Percentiles rank a stretch among this genome's conserved stretches.
Evolutionary conservation across 2,113 vertebrate species (phyloP).

Genomic region (Manacus vitellinus): DNA sequence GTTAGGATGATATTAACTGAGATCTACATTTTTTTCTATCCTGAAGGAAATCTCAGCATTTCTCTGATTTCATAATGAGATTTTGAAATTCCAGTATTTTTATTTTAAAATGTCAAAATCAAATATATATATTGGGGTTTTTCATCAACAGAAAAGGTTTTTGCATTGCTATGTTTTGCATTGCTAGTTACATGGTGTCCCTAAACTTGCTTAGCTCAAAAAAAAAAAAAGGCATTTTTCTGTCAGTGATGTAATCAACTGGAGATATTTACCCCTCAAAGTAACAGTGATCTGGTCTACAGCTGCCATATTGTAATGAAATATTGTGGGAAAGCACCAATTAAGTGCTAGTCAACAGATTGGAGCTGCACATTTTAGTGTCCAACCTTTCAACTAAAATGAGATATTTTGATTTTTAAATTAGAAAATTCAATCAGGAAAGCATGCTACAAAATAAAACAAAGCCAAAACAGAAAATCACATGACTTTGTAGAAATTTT

Average conservation of each 20-base stretch:
- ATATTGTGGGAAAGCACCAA: background rate
- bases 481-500: background rate
- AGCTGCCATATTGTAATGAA: background rate
- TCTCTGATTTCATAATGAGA: background rate
- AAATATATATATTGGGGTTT: background rate
- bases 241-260: background rate
- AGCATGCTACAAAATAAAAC: background rate
- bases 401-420: background rate
- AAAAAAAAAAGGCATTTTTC: background rate
- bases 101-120: background rate
- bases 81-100: slow-evolving; percentile 33
- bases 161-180: background rate
- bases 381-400: background rate
- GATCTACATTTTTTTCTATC: background rate
- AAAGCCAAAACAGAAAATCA: background rate
- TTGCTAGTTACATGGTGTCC: background rate
- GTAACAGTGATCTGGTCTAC: background rate
- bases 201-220: background rate
- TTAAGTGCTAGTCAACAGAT: background rate
- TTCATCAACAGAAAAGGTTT: background rate
- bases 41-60: background rate
- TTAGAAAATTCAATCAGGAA: background rate
- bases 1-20: background rate
- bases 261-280: background rate
- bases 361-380: background rate